Evolutionary conservation across 2,797 vertebrate genomes (phyloP).

Genomic region (Echiichthys vipera): DNA sequence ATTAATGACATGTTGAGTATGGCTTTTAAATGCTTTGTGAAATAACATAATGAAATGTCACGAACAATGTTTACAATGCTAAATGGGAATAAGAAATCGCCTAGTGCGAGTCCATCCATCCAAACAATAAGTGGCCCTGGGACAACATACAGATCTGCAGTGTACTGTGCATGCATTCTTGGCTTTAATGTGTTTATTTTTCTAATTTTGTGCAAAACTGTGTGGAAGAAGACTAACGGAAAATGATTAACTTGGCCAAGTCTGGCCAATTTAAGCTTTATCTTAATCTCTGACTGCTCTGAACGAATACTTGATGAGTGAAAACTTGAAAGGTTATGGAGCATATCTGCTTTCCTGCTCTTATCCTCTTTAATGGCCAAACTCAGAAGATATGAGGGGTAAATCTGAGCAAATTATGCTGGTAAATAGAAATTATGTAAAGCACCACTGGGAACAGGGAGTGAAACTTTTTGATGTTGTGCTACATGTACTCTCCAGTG

Average conservation of each 20-base stretch:
- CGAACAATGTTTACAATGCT: neutral
- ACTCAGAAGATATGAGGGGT: conserved; percentile 13
- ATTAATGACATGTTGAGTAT: neutral
- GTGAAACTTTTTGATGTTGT: conserved; percentile 59
- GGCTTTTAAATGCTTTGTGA: neutral
- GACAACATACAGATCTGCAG: neutral
- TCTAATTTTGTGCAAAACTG: conserved; percentile 6
- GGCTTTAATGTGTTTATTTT: conserved; percentile 37
- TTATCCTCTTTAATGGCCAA: conserved; percentile 12
- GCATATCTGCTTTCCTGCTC: neutral
- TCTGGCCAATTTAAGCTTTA: neutral
- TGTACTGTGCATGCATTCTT: conserved; percentile 16
- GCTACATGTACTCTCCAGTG: conserved; percentile 46
- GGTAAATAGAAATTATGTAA: conserved; percentile 43
- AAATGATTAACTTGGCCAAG: neutral
- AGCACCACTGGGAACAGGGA: conserved; percentile 24
- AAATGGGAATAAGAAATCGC: neutral
- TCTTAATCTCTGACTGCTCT: conserved; percentile 3
- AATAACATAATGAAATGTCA: neutral
- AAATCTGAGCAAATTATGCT: conserved; percentile 34
- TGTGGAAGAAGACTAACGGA: neutral
- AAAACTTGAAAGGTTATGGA: conserved; percentile 10
- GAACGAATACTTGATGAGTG: neutral
- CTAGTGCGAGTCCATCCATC: neutral
- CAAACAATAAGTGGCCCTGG: neutral